A percentile compares a stretch with the other conserved stretches of the same genome.
phyloP scores from a whole-genome alignment of 2,113 vertebrate species.

The Actenoides lindsayi region DNA sequence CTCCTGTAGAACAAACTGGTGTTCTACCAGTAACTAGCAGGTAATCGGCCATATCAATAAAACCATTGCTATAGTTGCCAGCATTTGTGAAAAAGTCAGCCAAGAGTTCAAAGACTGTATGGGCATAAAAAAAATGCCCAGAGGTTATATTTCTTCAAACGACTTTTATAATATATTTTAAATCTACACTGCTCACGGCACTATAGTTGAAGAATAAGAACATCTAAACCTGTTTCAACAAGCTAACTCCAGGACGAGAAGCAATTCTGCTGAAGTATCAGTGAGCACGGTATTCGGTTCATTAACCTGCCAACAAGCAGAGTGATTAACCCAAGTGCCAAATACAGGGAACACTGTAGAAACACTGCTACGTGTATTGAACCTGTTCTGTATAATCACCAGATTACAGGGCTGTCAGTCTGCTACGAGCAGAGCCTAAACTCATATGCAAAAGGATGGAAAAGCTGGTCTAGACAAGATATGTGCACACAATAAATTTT shows the following conservation, averaged over 20 bases:
- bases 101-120: not conserved
- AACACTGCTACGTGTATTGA: not conserved
- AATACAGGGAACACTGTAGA: not conserved
- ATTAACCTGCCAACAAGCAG: slow-evolving; percentile 25
- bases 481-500: not conserved
- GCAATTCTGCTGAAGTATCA: not conserved
- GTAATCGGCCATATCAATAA: not conserved
- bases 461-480: not conserved
- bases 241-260: not conserved
- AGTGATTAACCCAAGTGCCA: not conserved
- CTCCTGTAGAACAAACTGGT: not conserved
- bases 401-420: not conserved
- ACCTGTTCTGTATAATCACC: not conserved
- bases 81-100: not conserved
- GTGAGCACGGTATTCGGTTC: not conserved
- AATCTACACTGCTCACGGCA: not conserved
- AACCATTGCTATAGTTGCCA: not conserved
- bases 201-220: not conserved
- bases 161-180: not conserved
- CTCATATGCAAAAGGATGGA: not conserved
- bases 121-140: not conserved
- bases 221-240: slow-evolving; percentile 35
- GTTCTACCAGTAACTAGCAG: not conserved
- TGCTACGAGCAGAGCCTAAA: not conserved
- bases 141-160: not conserved